Conservation (phyloP, 2,797 vertebrate genomes). For the Xerus rutilus region DNA sequence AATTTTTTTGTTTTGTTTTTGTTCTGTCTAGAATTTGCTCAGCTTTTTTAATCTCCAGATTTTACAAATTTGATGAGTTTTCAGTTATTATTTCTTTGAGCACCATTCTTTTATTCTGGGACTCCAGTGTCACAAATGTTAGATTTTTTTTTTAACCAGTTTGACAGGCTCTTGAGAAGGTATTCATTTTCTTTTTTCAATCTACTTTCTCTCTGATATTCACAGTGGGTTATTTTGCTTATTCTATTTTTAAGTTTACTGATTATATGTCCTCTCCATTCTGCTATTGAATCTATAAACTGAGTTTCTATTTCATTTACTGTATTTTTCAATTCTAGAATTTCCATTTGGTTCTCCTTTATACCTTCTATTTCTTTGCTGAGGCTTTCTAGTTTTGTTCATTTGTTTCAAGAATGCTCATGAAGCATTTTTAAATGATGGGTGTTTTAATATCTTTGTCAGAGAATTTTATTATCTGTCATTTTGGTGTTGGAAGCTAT, state of each 20-base stretch:
- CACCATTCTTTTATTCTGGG: background rate
- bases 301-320: background rate
- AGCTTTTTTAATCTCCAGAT: background rate
- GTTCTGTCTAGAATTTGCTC: background rate
- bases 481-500: background rate
- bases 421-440: conserved; percentile 11
- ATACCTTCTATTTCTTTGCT: background rate
- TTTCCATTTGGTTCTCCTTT: background rate
- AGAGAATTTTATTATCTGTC: background rate
- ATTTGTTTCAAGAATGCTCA: background rate
- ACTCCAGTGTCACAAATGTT: background rate
- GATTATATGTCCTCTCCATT: background rate
- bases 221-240: background rate
- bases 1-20: conserved; percentile 5
- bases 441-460: background rate
- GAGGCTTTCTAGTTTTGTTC: background rate
- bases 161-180: background rate
- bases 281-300: background rate
- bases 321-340: background rate
- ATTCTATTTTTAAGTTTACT: background rate
- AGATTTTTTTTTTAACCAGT: background rate
- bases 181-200: background rate
- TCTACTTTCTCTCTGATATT: background rate
- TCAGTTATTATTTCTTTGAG: background rate
- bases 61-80: background rate